Percentiles rank a stretch among this genome's conserved stretches.
These are phyloP conservation scores for Apis laboriosa DNA, from an alignment of 1,140 invertebrate species.

Conservation along the genomic window DNA sequence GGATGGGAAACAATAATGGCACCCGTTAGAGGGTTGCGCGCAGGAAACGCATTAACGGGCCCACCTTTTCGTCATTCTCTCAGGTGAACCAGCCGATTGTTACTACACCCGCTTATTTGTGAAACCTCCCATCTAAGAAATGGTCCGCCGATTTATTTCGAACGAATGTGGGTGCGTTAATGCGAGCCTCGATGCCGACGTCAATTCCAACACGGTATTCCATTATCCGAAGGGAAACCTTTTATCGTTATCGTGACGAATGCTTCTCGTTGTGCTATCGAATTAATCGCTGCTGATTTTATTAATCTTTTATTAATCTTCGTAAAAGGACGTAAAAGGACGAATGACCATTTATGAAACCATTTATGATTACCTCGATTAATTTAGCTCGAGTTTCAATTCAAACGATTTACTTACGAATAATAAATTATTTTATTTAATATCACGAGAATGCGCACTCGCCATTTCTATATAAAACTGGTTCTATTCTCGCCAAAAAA, in stretches of 20 bases:
- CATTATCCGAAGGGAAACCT: neutral
- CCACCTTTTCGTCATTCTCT: constrained; percentile 49
- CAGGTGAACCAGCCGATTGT: constrained; percentile 43
- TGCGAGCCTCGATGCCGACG: neutral
- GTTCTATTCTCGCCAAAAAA: no score
- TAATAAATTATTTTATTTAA: no score
- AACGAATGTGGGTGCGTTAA: constrained; percentile 8
- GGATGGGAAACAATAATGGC: constrained; percentile 67
- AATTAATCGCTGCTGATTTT: no score
- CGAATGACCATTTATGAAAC: no score
- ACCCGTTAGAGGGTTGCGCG: constrained; percentile 46
- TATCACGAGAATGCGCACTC: no score
- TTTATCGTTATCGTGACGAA: neutral
- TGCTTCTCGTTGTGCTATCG: neutral
- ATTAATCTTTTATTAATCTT: no score
- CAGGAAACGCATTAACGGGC: constrained; percentile 61
- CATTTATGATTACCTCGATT: no score
- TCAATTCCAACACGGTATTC: neutral
- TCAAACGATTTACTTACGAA: no score
- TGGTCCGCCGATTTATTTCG: neutral
- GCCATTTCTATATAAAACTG: no score
- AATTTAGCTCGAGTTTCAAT: no score
- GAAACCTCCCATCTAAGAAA: constrained; percentile 3
- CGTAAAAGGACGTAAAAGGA: no score
- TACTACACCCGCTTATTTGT: constrained; percentile 5